Percentiles rank a stretch among this genome's conserved stretches.
Conservation (phyloP, 1,140 invertebrate genomes). For the Hylyphantes graminicola region DNA sequence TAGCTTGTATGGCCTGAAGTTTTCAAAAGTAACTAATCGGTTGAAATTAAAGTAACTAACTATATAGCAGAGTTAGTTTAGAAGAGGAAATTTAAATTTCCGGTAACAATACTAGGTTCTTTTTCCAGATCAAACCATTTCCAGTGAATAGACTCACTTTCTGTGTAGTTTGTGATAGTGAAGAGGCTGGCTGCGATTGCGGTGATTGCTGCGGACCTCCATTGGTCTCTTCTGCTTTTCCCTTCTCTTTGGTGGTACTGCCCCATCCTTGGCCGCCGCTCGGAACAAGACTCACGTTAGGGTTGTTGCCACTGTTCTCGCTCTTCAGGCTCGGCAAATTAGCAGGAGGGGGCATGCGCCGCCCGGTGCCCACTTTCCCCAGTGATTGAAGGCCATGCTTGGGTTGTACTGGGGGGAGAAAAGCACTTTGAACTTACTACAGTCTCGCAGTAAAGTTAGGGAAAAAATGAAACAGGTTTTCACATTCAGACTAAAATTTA, state of each 20-base stretch:
- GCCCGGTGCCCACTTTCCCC: constrained; percentile 95
- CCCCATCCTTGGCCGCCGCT: constrained; percentile 81
- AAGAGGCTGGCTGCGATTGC: constrained; percentile 62
- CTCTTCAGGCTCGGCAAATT: constrained; percentile 98
- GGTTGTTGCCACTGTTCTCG: constrained; percentile 83
- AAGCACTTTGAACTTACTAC: background rate
- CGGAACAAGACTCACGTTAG: constrained; percentile 79
- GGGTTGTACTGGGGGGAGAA: constrained; percentile 76
- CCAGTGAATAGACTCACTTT: constrained; percentile 39
- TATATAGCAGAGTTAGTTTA: too few species aligned
- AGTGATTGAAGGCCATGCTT: constrained; percentile 99
- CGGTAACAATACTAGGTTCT: too few species aligned
- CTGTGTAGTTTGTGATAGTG: constrained; percentile 61
- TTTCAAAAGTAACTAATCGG: too few species aligned
- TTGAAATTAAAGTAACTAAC: too few species aligned
- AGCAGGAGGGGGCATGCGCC: constrained; percentile 88
- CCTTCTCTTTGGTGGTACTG: constrained; percentile 70
- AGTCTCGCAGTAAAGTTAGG: too few species aligned
- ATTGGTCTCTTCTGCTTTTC: constrained; percentile 64
- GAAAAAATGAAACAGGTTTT: too few species aligned
- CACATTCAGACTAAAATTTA: too few species aligned
- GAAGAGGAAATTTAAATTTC: too few species aligned
- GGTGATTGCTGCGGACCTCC: constrained; percentile 59
- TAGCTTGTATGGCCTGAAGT: too few species aligned
- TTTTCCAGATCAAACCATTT: too few species aligned